These are phyloP conservation scores for Echinarachnius parma DNA, from an alignment of 53 echinoderm and acorn worm genomes.

Conservation along the genomic window DNA sequence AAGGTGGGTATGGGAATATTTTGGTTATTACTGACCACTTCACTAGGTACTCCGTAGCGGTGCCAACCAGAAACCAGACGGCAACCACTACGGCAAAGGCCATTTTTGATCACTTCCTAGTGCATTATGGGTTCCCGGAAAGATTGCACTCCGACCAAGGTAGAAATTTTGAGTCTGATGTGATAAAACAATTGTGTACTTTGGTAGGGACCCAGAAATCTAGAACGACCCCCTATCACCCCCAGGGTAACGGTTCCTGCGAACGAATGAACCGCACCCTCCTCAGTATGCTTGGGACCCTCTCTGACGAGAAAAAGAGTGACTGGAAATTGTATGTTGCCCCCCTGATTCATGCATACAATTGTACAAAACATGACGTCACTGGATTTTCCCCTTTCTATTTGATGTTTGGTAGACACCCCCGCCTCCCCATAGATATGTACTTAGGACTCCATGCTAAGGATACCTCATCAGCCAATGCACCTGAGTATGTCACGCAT, in stretches of 20 bases:
- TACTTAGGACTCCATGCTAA: conserved; percentile 6
- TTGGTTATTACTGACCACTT: conserved; percentile 65
- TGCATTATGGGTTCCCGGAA: conserved; percentile 66
- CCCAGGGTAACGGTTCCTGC: conserved; percentile 49
- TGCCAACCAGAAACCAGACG: conserved; percentile 60
- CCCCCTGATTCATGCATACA: conserved; percentile 60
- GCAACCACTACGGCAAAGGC: conserved; percentile 48
- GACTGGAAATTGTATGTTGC: conserved; percentile 61
- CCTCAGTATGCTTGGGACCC: conserved; percentile 46
- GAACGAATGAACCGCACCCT: conserved; percentile 59
- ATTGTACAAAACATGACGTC: conserved; percentile 40
- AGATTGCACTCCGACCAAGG: conserved; percentile 65
- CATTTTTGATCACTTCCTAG: conserved; percentile 56
- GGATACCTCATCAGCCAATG: neutral
- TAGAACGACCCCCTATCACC: conserved; percentile 56
- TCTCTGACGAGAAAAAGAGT: conserved; percentile 22
- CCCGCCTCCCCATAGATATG: conserved; percentile 42
- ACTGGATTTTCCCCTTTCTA: conserved; percentile 58
- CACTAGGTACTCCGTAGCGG: conserved; percentile 52
- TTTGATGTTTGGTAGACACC: conserved; percentile 64
- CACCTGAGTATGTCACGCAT: conserved; percentile 11
- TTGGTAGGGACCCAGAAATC: conserved; percentile 38
- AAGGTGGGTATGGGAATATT: conserved; percentile 49
- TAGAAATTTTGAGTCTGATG: conserved; percentile 44
- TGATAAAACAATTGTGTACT: conserved; percentile 35